phyloP scores from a whole-genome alignment of 2,113 vertebrate species.

The Nyctereutes procyonoides region DNA sequence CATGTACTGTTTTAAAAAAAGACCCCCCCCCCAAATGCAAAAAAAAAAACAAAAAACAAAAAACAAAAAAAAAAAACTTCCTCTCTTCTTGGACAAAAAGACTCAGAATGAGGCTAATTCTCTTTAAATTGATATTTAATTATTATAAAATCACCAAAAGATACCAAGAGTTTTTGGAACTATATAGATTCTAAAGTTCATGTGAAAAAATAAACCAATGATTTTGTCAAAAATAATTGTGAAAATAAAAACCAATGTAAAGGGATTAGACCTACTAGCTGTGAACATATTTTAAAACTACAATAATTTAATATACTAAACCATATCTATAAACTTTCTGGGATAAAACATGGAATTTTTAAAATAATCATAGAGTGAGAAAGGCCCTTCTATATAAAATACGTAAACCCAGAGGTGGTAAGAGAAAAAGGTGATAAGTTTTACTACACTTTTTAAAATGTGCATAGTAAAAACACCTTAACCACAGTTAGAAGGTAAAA shows the following conservation, averaged over 20 bases:
- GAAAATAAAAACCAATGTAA: not conserved
- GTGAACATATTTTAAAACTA: not conserved
- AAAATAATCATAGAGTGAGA: not conserved
- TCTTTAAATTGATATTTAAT: not conserved
- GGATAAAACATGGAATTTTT: not conserved
- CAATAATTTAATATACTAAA: conserved; percentile 20
- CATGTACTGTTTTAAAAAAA: not conserved
- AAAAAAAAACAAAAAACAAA: not conserved
- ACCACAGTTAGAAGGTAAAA: not conserved
- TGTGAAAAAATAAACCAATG: not conserved
- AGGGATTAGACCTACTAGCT: not conserved
- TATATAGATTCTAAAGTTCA: not conserved
- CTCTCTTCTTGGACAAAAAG: not conserved
- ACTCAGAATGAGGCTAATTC: not conserved
- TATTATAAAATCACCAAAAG: not conserved
- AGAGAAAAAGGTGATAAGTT: not conserved
- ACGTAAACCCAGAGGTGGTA: not conserved
- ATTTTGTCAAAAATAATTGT: not conserved
- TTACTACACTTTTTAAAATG: not conserved
- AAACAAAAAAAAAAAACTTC: not conserved
- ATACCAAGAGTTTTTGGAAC: not conserved
- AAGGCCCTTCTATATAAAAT: not conserved
- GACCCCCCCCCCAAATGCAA: not conserved
- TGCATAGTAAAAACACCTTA: not conserved
- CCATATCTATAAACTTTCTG: not conserved